These are phyloP conservation scores for Nemurella pictetii DNA, from an alignment of 2,888 invertebrate species.

Conservation along the genomic window DNA sequence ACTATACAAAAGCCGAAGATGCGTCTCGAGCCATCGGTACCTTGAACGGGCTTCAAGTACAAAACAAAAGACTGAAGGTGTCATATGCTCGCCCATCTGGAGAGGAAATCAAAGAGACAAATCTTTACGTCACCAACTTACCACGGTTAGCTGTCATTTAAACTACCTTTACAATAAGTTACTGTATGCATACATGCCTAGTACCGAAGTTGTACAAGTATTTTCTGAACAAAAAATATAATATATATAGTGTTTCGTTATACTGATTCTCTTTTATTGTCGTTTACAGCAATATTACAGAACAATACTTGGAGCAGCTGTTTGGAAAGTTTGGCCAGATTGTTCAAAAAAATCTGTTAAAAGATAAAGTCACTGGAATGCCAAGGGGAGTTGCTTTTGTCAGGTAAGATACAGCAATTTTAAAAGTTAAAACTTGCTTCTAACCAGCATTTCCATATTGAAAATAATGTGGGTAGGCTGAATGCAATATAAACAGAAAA, in stretches of 20 bases:
- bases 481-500: no score
- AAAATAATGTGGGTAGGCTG: no score
- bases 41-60: slow-evolving; percentile 84
- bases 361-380: slow-evolving; percentile 84
- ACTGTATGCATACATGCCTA: slow-evolving; percentile 11
- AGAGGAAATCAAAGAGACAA: slow-evolving; percentile 90
- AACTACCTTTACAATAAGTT: background rate
- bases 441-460: no score
- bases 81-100: slow-evolving; percentile 91
- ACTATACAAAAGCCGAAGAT: slow-evolving; percentile 83
- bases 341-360: slow-evolving; percentile 87
- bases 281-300: slow-evolving; percentile 66
- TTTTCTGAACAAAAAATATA: no score
- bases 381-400: slow-evolving; percentile 93
- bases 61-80: slow-evolving; percentile 90
- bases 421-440: no score
- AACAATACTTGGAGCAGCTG: slow-evolving; percentile 77
- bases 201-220: no score
- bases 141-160: slow-evolving; percentile 61
- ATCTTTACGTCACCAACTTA: slow-evolving; percentile 90
- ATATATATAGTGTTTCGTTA: slow-evolving; percentile 32
- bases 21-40: slow-evolving; percentile 83
- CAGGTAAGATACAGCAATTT: slow-evolving; percentile 69
- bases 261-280: background rate
- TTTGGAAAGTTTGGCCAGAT: slow-evolving; percentile 89